A percentile compares a stretch with the other conserved stretches of the same genome.
Conservation (phyloP, 1,140 invertebrate genomes). For the Nomia melanderi region DNA sequence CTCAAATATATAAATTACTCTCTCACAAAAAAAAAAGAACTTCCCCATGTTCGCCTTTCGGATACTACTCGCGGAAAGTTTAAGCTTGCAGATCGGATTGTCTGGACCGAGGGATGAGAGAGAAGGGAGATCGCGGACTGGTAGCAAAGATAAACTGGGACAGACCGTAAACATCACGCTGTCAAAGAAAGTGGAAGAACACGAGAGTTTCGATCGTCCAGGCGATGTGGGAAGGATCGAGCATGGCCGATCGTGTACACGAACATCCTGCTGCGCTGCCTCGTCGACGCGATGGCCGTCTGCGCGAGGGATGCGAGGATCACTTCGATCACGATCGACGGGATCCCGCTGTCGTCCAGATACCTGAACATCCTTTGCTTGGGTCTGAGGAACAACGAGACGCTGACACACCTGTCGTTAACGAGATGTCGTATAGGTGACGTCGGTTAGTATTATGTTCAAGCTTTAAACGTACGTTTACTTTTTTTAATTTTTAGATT, state of each 20-base stretch:
- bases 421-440: conserved; percentile 57
- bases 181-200: background rate
- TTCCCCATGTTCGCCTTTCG: conserved; percentile 9
- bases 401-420: conserved; percentile 45
- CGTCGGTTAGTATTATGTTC: conserved; percentile 40
- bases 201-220: conserved; percentile 38
- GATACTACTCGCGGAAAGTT: conserved; percentile 53
- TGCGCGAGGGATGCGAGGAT: conserved; percentile 47
- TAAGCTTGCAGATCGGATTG: conserved; percentile 55
- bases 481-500: background rate
- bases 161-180: no score
- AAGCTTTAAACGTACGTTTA: background rate
- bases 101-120: conserved; percentile 3
- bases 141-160: background rate
- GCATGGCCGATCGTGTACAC: conserved; percentile 57
- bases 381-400: conserved; percentile 51
- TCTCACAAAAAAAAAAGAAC: background rate
- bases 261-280: conserved; percentile 59
- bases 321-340: conserved; percentile 55
- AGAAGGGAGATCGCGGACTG: no score
- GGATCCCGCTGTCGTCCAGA: conserved; percentile 53
- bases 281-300: conserved; percentile 58
- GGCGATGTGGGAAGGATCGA: conserved; percentile 31
- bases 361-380: conserved; percentile 57
- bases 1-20: background rate